phyloP scores from a whole-genome alignment of 2,113 vertebrate genomes.

The Pollimyrus isidori region DNA sequence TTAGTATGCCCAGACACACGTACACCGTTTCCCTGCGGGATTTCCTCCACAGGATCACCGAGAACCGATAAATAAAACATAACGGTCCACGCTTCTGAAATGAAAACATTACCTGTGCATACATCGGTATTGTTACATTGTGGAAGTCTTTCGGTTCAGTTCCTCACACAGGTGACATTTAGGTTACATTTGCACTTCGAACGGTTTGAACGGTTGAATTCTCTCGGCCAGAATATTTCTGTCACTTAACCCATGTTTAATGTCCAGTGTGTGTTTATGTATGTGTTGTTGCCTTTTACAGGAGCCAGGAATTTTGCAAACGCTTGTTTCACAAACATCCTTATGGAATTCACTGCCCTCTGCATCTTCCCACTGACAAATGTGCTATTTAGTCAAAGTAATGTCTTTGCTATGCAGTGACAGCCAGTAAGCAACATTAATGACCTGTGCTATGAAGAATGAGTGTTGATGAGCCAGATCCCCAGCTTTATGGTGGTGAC shows the following conservation, averaged over 20 bases:
- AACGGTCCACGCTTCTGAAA: not conserved
- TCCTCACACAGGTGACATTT: not conserved
- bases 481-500: not conserved
- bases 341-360: not conserved
- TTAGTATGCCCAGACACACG: not conserved
- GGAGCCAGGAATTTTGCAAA: not conserved
- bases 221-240: not conserved
- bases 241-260: not conserved
- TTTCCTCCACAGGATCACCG: not conserved
- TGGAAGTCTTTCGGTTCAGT: not conserved
- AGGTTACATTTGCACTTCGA: not conserved
- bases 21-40: not conserved
- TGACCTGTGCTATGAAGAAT: not conserved
- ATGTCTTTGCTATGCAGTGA: not conserved
- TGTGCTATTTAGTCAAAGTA: not conserved
- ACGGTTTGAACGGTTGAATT: not conserved
- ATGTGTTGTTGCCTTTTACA: not conserved
- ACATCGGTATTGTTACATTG: not conserved
- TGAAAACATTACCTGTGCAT: not conserved
- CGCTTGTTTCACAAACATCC: not conserved
- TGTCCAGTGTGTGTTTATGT: not conserved
- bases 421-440: not conserved
- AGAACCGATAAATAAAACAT: slow-evolving; percentile 12
- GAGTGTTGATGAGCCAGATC: not conserved
- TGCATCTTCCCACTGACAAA: not conserved